Conservation (phyloP, 2,888 invertebrate species). For the Heliconius aoede region DNA sequence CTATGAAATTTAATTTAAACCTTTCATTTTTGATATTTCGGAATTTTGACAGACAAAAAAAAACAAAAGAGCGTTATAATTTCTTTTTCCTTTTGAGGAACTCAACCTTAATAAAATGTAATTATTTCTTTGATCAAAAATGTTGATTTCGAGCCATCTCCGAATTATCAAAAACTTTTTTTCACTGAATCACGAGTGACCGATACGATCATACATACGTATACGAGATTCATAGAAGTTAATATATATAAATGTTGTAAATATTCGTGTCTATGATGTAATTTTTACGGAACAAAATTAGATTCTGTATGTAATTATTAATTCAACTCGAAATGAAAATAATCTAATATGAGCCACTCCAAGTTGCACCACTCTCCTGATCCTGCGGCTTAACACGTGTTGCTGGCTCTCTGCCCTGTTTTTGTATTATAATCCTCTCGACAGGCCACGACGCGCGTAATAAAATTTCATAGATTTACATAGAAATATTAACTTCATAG, state of each 20-base stretch:
- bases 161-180: too few relatives aligned
- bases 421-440: slow-evolving; percentile 16
- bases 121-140: too few relatives aligned
- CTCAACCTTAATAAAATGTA: neutral
- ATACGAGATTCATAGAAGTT: neutral
- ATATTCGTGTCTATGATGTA: neutral
- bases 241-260: neutral
- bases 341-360: slow-evolving; percentile 19
- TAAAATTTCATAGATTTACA: neutral
- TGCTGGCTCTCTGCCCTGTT: slow-evolving; percentile 22
- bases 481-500: too few relatives aligned
- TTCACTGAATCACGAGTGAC: too few relatives aligned
- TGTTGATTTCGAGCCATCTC: too few relatives aligned
- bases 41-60: too few relatives aligned
- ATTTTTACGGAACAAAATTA: neutral
- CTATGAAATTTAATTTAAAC: too few relatives aligned
- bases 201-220: neutral
- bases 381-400: slow-evolving; percentile 25
- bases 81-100: neutral
- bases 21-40: too few relatives aligned
- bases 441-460: slow-evolving; percentile 1
- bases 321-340: slow-evolving; percentile 4
- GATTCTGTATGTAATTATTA: slow-evolving; percentile 2
- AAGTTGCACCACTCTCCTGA: slow-evolving; percentile 7
- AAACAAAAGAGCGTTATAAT: neutral